phyloP scores from a whole-genome alignment of 2,888 invertebrate species.

The Spodoptera littoralis region DNA sequence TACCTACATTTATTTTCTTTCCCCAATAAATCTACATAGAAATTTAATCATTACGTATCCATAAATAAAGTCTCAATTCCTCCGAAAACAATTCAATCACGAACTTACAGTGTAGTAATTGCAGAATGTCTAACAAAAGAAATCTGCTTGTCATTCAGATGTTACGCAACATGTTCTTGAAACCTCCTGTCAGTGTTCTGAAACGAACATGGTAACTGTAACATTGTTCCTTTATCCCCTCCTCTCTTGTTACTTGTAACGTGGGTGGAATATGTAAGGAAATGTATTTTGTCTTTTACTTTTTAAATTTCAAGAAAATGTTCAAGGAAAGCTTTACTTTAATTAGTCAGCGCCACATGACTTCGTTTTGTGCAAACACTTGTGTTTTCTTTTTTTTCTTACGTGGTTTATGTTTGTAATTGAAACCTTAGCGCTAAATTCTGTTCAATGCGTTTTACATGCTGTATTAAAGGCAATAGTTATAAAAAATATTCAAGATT shows the following conservation, averaged over 20 bases:
- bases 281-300: conserved; percentile 5
- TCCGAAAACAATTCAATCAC: conserved; percentile 18
- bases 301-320: not conserved
- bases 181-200: conserved; percentile 2
- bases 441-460: too few relatives aligned
- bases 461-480: too few relatives aligned
- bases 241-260: conserved; percentile 13
- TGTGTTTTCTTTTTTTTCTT: not conserved
- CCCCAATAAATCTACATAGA: too few relatives aligned
- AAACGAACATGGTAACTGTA: conserved; percentile 16
- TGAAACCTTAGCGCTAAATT: not conserved
- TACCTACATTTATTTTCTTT: too few relatives aligned
- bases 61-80: not conserved
- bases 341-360: conserved; percentile 8
- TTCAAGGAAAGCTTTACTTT: conserved; percentile 14
- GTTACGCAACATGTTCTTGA: conserved; percentile 15
- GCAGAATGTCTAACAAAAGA: not conserved
- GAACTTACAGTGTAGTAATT: conserved; percentile 5
- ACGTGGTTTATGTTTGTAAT: not conserved
- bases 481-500: too few relatives aligned
- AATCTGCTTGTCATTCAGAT: conserved; percentile 9
- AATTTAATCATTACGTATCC: too few relatives aligned
- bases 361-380: conserved; percentile 8
- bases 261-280: conserved; percentile 23
- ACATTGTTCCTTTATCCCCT: conserved; percentile 12